Conservation (phyloP, 2,888 invertebrate species). For the Trissolcus brochymenae region DNA sequence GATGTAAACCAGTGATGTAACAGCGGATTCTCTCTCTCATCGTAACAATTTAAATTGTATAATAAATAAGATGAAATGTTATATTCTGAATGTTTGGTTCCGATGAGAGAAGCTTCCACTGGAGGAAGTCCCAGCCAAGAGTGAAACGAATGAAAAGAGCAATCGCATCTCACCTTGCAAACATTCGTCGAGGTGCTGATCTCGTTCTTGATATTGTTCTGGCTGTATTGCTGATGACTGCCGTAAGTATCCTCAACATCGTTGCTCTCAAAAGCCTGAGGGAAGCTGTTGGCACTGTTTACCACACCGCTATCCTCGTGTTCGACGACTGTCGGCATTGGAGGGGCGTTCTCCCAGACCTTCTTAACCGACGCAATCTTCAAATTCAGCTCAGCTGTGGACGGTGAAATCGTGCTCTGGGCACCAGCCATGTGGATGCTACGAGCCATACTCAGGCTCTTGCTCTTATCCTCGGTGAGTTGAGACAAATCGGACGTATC, state of each 20-base stretch:
- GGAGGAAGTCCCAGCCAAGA: slow-evolving; percentile 25
- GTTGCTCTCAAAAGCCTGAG: slow-evolving; percentile 75
- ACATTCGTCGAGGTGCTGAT: slow-evolving; percentile 83
- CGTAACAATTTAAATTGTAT: background rate
- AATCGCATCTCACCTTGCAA: slow-evolving; percentile 80
- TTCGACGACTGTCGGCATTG: slow-evolving; percentile 84
- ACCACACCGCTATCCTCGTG: slow-evolving; percentile 78
- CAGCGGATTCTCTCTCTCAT: slow-evolving; percentile 58
- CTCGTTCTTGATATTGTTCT: slow-evolving; percentile 77
- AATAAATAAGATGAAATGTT: too few relatives aligned
- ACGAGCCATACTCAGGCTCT: slow-evolving; percentile 79
- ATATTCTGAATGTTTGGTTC: too few relatives aligned
- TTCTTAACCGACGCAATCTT: slow-evolving; percentile 97
- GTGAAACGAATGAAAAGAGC: background rate
- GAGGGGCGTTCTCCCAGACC: slow-evolving; percentile 84
- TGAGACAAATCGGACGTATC: slow-evolving; percentile 86
- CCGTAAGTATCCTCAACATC: slow-evolving; percentile 79
- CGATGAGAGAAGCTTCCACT: background rate
- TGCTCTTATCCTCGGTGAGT: slow-evolving; percentile 84
- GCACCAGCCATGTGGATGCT: slow-evolving; percentile 81
- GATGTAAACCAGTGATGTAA: slow-evolving; percentile 65
- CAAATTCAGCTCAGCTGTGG: slow-evolving; percentile 93
- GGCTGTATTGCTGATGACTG: slow-evolving; percentile 78
- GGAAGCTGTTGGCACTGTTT: slow-evolving; percentile 72
- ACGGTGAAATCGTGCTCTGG: slow-evolving; percentile 86